Conservation (phyloP, 2,888 invertebrate genomes). For the Lacanobia oleracea region DNA sequence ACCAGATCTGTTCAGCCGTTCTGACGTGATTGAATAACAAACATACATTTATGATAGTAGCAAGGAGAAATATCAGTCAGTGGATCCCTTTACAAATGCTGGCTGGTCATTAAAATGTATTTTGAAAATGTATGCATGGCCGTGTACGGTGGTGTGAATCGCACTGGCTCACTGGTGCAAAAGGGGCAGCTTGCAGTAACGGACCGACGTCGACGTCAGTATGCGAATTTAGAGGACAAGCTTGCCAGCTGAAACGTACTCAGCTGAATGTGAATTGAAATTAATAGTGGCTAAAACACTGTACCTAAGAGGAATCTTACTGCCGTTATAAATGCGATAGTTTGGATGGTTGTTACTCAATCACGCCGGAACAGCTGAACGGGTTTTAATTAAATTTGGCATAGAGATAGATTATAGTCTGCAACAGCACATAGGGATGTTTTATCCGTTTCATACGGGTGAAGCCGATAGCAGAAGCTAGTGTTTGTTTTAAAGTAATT, state of each 20-base stretch:
- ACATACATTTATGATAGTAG: no score
- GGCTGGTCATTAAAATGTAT: constrained; percentile 24
- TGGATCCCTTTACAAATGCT: not conserved
- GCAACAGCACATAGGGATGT: no score
- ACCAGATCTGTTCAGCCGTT: no score
- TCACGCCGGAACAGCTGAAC: no score
- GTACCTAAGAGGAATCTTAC: not conserved
- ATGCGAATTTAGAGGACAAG: constrained; percentile 12
- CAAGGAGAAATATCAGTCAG: constrained; percentile 5
- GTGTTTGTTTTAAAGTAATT: no score
- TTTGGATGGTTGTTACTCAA: no score
- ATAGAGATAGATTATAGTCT: no score
- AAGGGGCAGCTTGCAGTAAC: constrained; percentile 20
- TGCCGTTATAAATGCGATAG: no score
- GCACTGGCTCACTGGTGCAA: constrained; percentile 18
- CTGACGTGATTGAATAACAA: no score
- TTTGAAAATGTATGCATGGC: constrained; percentile 36
- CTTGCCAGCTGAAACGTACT: not conserved
- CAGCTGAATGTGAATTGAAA: constrained; percentile 8
- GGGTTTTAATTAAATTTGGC: no score
- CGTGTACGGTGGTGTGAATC: constrained; percentile 1
- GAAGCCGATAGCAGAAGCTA: no score
- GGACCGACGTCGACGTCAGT: not conserved
- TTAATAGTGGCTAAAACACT: constrained; percentile 4
- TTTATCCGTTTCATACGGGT: no score